A percentile compares a stretch with the other conserved stretches of the same genome.
phyloP scores from a whole-genome alignment of 1,140 invertebrate species.

The Pararge aegeria region DNA sequence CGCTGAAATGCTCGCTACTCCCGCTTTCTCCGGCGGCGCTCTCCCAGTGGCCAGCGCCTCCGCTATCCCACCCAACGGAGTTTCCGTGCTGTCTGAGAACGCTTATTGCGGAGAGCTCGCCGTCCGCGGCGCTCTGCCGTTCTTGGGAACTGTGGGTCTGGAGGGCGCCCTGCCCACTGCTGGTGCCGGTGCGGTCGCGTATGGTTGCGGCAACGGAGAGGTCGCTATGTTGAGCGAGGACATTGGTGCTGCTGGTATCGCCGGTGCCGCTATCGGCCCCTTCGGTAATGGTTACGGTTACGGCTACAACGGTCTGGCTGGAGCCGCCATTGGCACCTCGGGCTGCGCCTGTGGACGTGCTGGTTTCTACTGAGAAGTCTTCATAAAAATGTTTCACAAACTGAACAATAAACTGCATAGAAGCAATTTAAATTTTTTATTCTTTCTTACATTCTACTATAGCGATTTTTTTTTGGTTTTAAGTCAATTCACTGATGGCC shows the following conservation, averaged over 20 bases:
- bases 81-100: constrained; percentile 42
- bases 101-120: constrained; percentile 36
- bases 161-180: constrained; percentile 39
- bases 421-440: too few species aligned
- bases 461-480: too few species aligned
- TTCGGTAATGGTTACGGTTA: constrained; percentile 16
- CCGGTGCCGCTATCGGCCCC: constrained; percentile 9
- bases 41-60: constrained; percentile 38
- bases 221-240: constrained; percentile 40
- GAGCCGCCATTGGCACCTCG: too few species aligned
- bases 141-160: constrained; percentile 40
- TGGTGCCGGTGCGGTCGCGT: constrained; percentile 38
- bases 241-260: constrained; percentile 5
- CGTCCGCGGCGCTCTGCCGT: constrained; percentile 42
- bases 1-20: too few species aligned
- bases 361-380: too few species aligned
- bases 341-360: too few species aligned
- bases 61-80: constrained; percentile 37
- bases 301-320: neutral
- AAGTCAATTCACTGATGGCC: too few species aligned
- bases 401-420: too few species aligned
- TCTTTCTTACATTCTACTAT: too few species aligned
- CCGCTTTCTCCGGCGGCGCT: constrained; percentile 33
- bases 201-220: constrained; percentile 39
- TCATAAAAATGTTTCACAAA: too few species aligned